These are phyloP conservation scores for Calephelis virginiensis DNA, from an alignment of 1,140 invertebrate species.

Conservation along the genomic window DNA sequence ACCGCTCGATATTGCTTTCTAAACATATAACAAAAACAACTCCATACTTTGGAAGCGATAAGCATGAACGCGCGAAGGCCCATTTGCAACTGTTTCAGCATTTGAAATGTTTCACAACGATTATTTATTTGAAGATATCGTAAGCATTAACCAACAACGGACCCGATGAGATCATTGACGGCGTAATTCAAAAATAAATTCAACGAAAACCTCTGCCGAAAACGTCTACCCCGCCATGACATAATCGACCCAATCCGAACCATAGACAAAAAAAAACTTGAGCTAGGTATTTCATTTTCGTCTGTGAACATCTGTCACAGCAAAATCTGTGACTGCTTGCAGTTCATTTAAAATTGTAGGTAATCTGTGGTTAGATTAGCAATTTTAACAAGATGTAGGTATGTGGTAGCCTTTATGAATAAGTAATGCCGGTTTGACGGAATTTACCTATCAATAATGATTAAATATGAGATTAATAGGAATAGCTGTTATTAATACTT, in stretches of 20 bases:
- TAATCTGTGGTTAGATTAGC: too few species aligned
- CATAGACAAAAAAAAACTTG: slow-evolving; percentile 45
- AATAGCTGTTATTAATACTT: too few species aligned
- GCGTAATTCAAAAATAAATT: slow-evolving; percentile 75
- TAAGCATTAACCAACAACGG: slow-evolving; percentile 61
- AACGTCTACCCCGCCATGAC: slow-evolving; percentile 79
- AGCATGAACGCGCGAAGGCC: slow-evolving; percentile 96
- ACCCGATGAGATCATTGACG: slow-evolving; percentile 74
- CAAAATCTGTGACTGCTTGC: background rate
- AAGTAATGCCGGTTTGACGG: too few species aligned
- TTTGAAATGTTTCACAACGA: slow-evolving; percentile 80
- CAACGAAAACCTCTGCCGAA: slow-evolving; percentile 71
- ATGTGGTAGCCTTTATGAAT: too few species aligned
- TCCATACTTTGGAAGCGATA: slow-evolving; percentile 97
- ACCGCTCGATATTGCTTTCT: slow-evolving; percentile 97
- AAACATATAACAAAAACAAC: slow-evolving; percentile 97
- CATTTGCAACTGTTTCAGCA: slow-evolving; percentile 98
- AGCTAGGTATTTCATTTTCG: background rate
- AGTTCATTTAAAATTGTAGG: too few species aligned
- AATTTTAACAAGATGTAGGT: too few species aligned
- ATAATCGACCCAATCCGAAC: slow-evolving; percentile 77
- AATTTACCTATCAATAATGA: too few species aligned
- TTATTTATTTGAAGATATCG: slow-evolving; percentile 64
- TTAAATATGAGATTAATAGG: too few species aligned
- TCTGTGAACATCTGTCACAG: background rate